phyloP scores from a whole-genome alignment of 2,113 vertebrate genomes.

The Collichthys lucidus region DNA sequence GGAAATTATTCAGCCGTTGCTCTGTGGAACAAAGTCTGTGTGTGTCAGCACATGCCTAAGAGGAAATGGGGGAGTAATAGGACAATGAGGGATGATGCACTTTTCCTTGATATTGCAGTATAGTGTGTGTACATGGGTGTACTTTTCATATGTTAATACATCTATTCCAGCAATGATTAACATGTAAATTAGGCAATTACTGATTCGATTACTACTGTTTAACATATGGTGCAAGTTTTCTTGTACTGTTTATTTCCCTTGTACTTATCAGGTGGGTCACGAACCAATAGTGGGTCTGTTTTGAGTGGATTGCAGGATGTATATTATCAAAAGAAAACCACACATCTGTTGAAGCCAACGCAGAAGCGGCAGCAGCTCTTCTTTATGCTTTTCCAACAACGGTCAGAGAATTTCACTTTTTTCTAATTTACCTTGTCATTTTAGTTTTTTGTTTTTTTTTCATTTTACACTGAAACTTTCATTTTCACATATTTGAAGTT shows the following conservation, averaged over 20 bases:
- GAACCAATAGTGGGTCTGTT: conserved; percentile 36
- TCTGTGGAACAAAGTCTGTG: conserved; percentile 72
- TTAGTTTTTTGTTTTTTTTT: no score
- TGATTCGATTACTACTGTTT: conserved; percentile 51
- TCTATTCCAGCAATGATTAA: conserved; percentile 56
- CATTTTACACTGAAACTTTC: not conserved
- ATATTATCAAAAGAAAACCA: not conserved
- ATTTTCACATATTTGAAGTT: not conserved
- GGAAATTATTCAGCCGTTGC: conserved; percentile 78
- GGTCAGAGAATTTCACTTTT: not conserved
- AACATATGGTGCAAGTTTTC: conserved; percentile 36
- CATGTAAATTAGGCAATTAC: conserved; percentile 67
- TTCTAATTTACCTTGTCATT: not conserved
- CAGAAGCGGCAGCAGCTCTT: not conserved
- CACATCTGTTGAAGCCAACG: not conserved
- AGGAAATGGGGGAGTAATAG: conserved; percentile 75
- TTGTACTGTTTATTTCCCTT: conserved; percentile 3
- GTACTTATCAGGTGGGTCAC: conserved; percentile 14
- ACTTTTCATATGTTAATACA: conserved; percentile 66
- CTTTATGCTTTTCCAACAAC: not conserved
- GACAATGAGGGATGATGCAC: conserved; percentile 77
- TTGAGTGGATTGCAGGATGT: not conserved
- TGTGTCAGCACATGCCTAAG: conserved; percentile 77
- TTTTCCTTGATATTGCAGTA: conserved; percentile 77
- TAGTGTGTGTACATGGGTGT: conserved; percentile 37